These are phyloP conservation scores for Stratiomys singularior DNA, from an alignment of 2,888 invertebrate species.

Conservation along the genomic window DNA sequence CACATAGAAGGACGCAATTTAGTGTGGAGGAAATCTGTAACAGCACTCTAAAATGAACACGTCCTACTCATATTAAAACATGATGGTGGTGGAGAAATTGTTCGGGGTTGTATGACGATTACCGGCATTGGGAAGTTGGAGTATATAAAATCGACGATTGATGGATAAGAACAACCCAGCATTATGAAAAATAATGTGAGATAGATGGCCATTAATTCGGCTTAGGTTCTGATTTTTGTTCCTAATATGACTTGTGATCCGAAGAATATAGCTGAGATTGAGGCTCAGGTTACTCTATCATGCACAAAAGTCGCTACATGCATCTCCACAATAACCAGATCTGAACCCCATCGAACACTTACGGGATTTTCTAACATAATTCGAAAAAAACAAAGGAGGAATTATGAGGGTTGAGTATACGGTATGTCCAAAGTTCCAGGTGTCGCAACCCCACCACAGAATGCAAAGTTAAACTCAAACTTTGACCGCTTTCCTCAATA, in stretches of 20 bases:
- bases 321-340: constrained; percentile 20
- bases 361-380: no score
- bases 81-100: constrained; percentile 8
- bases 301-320: neutral
- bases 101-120: constrained; percentile 45
- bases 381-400: no score
- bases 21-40: constrained; percentile 42
- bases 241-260: constrained; percentile 11
- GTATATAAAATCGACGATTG: neutral
- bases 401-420: no score
- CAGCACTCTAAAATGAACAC: constrained; percentile 45
- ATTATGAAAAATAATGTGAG: constrained; percentile 14
- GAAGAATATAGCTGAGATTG: neutral
- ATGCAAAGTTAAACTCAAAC: no score
- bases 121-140: constrained; percentile 42
- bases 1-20: constrained; percentile 43
- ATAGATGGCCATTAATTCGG: neutral
- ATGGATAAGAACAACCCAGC: constrained; percentile 18
- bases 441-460: no score
- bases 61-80: constrained; percentile 47
- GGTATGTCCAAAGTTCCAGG: no score
- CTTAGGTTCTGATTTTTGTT: constrained; percentile 17
- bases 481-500: no score
- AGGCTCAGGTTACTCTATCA: neutral
- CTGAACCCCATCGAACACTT: no score